A percentile compares a stretch with the other conserved stretches of the same genome.
Evolutionary conservation across 2,888 invertebrate species (phyloP).

Genomic region (Aphidius colemani): DNA sequence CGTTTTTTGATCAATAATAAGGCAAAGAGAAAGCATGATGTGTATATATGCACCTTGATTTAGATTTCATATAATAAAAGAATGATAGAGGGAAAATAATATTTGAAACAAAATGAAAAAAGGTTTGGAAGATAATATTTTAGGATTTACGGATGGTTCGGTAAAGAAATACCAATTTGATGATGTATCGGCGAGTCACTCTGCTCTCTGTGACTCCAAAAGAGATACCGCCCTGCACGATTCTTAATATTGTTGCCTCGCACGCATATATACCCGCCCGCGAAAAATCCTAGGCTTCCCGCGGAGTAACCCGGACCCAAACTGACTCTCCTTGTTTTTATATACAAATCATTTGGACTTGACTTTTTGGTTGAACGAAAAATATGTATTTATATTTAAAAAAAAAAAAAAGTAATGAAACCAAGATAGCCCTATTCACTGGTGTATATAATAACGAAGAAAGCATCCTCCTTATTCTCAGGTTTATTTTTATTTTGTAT

Average conservation of each 20-base stretch:
- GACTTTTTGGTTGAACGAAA: conserved; percentile 11
- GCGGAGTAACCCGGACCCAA: conserved; percentile 4
- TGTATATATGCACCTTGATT: background rate
- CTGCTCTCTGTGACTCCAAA: conserved; percentile 1
- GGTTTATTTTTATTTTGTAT: background rate
- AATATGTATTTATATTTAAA: background rate
- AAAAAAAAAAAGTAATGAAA: background rate
- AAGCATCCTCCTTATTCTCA: background rate
- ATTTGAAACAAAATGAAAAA: background rate
- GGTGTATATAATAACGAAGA: conserved; percentile 20
- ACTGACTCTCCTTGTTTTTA: conserved; percentile 14
- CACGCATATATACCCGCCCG: background rate
- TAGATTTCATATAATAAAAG: background rate
- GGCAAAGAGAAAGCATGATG: background rate
- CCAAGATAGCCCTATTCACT: conserved; percentile 12
- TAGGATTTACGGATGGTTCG: background rate
- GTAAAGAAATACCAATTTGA: conserved; percentile 7
- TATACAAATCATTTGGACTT: conserved; percentile 23
- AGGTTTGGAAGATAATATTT: background rate
- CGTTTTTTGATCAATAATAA: background rate
- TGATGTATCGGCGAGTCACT: conserved; percentile 13
- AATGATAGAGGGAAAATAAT: background rate
- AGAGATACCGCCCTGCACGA: conserved; percentile 15
- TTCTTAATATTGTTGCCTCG: background rate
- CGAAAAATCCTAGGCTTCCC: conserved; percentile 18